Evolutionary conservation across 2,113 vertebrate species (phyloP), one percentile per base, ranked within the genome.

Genomic region (Leptobrachium ailaonicum): DNA sequence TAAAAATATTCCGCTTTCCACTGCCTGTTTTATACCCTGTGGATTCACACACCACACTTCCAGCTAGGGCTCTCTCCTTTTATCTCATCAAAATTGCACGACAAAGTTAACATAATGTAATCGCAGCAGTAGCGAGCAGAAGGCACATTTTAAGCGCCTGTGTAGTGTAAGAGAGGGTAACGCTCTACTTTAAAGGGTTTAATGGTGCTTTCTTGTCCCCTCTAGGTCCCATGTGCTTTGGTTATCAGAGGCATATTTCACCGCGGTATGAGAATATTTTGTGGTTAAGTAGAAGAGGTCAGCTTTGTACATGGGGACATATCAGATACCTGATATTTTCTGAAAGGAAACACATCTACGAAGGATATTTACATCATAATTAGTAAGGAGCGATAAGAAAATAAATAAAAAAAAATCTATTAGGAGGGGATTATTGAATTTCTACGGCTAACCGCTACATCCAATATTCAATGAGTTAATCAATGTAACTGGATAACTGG

Each of bases 51-150:
- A 80, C 71, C 77, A 80, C n/a, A 73, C 77, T 80, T 80, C 77
- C 70, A 80, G 64, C 70, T 80, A 80, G 60, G 71, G 72, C 77
- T 66, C 58, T 73, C 71, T 79, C 70, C 60, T 79, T 79, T 80
- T 73, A 80, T 80, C 77, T 73, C 70, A 80, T 73, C 70, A 80
- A 80, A 80, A 80, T 80, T 80, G 63, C 70, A 80, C 47, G 70
- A 67, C 71, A 80, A 80, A 80, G 77, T 80, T 80, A 80, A 80
- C 71, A 80, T 79, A 79, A 73, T 80, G 70, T 80, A 80, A 80
- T 80, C 77, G 72, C 77, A 80, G 77, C 77, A 80, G 77, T 73
- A 67, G 71, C 70, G 66, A 80, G 70, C 60, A 66, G 60, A 80
- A 80, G 77, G 70, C 77, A 66, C 72, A 79, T 71, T 66, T 79